Evolutionary conservation across 2,797 vertebrate genomes (phyloP).

Genomic region (Channa striata): DNA sequence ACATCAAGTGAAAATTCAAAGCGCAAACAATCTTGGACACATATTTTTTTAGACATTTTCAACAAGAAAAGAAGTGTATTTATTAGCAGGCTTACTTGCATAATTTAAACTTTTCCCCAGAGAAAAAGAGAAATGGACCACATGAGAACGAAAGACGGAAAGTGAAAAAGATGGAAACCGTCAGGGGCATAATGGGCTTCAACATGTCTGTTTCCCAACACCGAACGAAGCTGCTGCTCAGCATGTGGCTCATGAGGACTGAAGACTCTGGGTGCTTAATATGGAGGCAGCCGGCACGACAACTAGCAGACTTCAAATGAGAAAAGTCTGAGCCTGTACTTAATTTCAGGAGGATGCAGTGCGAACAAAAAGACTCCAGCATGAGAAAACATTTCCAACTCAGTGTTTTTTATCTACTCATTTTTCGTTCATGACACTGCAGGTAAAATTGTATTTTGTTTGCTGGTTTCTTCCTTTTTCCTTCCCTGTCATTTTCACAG

Average conservation of each 20-base stretch:
- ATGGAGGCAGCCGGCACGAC: conserved; percentile 3
- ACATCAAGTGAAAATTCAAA: conserved; percentile 5
- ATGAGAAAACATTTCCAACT: conserved; percentile 11
- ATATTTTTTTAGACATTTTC: not conserved
- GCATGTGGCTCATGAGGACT: conserved; percentile 22
- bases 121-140: conserved; percentile 5
- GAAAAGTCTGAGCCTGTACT: conserved; percentile 10
- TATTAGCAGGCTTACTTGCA: conserved; percentile 10
- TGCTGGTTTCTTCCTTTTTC: conserved; percentile 13
- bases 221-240: conserved; percentile 21
- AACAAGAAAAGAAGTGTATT: conserved; percentile 1
- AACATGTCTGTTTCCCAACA: conserved; percentile 5
- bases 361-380: conserved; percentile 11
- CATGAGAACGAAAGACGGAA: conserved; percentile 1
- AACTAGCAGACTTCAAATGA: conserved; percentile 6
- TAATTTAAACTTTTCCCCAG: conserved; percentile 5
- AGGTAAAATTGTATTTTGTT: conserved; percentile 24
- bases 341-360: conserved; percentile 6
- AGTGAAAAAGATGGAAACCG: not conserved
- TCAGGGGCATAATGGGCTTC: conserved; percentile 16
- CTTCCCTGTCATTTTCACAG: conserved; percentile 17
- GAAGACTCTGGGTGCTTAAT: conserved; percentile 6
- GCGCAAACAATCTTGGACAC: not conserved
- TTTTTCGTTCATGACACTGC: conserved; percentile 20
- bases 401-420: not conserved